A percentile compares a stretch with the other conserved stretches of the same genome.
Evolutionary conservation across 2,797 vertebrate species (phyloP).

Genomic region (Platyrinchus mystaceus): DNA sequence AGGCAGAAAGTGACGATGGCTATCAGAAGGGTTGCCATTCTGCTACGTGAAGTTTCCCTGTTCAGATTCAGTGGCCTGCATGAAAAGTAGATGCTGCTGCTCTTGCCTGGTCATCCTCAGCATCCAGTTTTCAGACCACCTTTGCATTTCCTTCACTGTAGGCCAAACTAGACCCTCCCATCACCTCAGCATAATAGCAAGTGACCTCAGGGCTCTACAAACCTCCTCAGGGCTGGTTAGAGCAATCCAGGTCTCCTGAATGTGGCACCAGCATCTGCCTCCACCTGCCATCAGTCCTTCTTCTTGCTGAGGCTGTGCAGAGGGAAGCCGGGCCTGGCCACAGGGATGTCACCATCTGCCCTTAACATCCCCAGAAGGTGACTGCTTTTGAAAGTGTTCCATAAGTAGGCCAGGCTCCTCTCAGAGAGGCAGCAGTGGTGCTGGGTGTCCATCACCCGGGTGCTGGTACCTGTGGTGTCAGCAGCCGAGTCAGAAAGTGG

Average conservation of each 20-base stretch:
- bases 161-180: background rate
- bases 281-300: accelerated
- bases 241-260: accelerated
- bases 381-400: background rate
- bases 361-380: accelerated
- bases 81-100: background rate
- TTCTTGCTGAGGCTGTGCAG: background rate
- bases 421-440: background rate
- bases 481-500: background rate
- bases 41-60: background rate
- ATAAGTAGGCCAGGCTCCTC: background rate
- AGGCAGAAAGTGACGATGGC: background rate
- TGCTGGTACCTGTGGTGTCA: background rate
- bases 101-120: background rate
- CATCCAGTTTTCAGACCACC: accelerated
- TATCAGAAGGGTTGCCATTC: background rate
- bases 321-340: background rate
- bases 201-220: background rate
- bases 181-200: background rate
- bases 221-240: accelerated
- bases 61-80: background rate
- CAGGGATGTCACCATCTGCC: background rate
- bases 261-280: accelerated
- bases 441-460: background rate
- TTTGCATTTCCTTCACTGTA: background rate